Evolutionary conservation across 1,140 invertebrate genomes (phyloP).

Genomic region (Paracyclopina nana): DNA sequence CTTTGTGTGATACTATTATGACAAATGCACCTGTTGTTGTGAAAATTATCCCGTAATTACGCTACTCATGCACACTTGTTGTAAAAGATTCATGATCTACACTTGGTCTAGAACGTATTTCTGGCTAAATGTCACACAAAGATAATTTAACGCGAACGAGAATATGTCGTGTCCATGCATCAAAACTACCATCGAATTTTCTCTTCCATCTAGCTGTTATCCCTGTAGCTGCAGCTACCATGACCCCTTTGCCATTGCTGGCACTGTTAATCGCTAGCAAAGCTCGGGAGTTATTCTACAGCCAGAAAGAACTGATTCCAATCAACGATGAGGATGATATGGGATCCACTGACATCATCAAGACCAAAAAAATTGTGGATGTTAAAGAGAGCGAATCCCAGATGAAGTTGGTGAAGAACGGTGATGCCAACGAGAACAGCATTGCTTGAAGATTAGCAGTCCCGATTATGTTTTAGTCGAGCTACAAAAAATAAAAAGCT

Average conservation of each 20-base stretch:
- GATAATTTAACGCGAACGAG: background rate
- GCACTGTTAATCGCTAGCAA: constrained; percentile 22
- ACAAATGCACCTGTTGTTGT: background rate
- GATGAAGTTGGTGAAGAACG: no score
- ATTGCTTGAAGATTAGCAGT: no score
- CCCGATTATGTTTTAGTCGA: no score
- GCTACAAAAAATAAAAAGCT: no score
- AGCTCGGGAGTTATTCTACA: background rate
- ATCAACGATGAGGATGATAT: no score
- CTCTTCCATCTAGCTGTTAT: constrained; percentile 35
- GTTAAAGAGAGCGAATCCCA: no score
- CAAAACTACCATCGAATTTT: background rate
- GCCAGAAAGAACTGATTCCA: no score
- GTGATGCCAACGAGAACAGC: no score
- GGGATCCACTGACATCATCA: no score
- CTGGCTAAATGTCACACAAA: background rate
- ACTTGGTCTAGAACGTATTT: background rate
- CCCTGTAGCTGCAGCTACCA: constrained; percentile 68
- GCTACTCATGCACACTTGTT: background rate
- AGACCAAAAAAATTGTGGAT: no score
- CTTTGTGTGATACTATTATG: background rate
- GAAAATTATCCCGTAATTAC: background rate
- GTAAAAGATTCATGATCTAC: background rate
- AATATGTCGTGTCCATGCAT: background rate
- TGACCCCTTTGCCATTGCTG: constrained; percentile 70